These are phyloP conservation scores for Urocyon cinereoargenteus DNA, from an alignment of 2,797 vertebrate genomes.

Conservation along the genomic window DNA sequence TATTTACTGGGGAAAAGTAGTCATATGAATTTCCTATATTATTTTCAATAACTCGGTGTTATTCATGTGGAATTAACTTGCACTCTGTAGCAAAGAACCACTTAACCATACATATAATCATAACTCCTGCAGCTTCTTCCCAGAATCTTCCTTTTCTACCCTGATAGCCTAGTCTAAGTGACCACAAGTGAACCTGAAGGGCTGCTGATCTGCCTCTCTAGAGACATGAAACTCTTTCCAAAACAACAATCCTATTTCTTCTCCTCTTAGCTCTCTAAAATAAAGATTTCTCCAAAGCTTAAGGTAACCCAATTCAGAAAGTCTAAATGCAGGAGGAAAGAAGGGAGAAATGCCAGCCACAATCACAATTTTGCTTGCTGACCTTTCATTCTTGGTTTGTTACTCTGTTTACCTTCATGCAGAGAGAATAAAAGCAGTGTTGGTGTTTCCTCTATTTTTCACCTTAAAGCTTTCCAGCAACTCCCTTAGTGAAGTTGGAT, in stretches of 20 bases:
- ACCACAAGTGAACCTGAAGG: not conserved
- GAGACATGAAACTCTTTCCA: not conserved
- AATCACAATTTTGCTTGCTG: not conserved
- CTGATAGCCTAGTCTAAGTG: not conserved
- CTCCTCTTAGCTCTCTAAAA: not conserved
- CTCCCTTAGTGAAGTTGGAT: not conserved
- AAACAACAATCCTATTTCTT: not conserved
- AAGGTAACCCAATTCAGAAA: conserved; percentile 16
- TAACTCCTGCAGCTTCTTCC: not conserved
- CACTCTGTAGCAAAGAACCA: not conserved
- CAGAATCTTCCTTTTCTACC: conserved; percentile 9
- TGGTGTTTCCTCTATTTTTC: not conserved
- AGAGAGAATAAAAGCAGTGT: not conserved
- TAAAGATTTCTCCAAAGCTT: conserved; percentile 47
- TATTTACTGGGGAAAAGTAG: conserved; percentile 23
- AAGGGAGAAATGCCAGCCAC: not conserved
- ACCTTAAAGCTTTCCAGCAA: not conserved
- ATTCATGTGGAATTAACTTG: not conserved
- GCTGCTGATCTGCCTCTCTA: not conserved
- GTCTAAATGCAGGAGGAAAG: not conserved
- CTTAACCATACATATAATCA: not conserved
- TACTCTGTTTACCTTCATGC: not conserved
- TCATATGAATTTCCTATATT: not conserved
- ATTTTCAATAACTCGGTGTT: not conserved
- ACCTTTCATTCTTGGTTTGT: not conserved